Percentiles rank a stretch among this genome's conserved stretches.
These are phyloP conservation scores for Calliscelio sp. DNA, from an alignment of 2,888 invertebrate genomes.

Conservation along the genomic window DNA sequence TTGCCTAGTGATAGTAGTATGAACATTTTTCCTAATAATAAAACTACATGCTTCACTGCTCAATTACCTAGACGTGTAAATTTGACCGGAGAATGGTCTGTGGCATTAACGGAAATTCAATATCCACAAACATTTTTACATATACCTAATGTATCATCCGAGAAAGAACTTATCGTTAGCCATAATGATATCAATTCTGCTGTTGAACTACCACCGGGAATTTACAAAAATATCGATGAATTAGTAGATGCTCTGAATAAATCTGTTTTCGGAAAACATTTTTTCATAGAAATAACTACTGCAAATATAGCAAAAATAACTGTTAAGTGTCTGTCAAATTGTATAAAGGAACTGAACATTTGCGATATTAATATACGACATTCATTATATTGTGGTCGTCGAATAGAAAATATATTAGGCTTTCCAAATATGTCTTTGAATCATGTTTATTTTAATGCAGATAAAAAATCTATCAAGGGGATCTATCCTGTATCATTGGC, in stretches of 20 bases:
- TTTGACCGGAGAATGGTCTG: background rate
- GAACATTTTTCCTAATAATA: slow-evolving; percentile 25
- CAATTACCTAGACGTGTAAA: slow-evolving; percentile 64
- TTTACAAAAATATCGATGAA: slow-evolving; percentile 7
- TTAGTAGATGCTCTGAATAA: background rate
- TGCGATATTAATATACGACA: background rate
- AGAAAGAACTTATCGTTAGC: slow-evolving; percentile 21
- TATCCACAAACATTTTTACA: slow-evolving; percentile 18
- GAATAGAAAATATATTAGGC: background rate
- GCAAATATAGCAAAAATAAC: slow-evolving; percentile 24
- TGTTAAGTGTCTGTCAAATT: background rate
- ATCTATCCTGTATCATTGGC: background rate
- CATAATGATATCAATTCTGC: background rate
- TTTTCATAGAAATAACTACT: slow-evolving; percentile 43
- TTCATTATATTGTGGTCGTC: background rate
- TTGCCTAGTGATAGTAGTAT: slow-evolving; percentile 11
- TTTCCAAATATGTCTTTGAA: background rate
- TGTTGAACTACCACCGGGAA: slow-evolving; percentile 10
- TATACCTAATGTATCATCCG: background rate
- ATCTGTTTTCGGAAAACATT: slow-evolving; percentile 65
- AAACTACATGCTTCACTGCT: slow-evolving; percentile 66
- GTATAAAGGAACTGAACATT: too few relatives aligned
- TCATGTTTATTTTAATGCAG: background rate
- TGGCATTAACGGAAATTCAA: slow-evolving; percentile 11
- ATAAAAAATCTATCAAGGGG: background rate